Percentiles rank a stretch among this genome's conserved stretches.
These are phyloP conservation scores for Gryllus longicercus DNA, from an alignment of 2,888 invertebrate species.

Conservation along the genomic window DNA sequence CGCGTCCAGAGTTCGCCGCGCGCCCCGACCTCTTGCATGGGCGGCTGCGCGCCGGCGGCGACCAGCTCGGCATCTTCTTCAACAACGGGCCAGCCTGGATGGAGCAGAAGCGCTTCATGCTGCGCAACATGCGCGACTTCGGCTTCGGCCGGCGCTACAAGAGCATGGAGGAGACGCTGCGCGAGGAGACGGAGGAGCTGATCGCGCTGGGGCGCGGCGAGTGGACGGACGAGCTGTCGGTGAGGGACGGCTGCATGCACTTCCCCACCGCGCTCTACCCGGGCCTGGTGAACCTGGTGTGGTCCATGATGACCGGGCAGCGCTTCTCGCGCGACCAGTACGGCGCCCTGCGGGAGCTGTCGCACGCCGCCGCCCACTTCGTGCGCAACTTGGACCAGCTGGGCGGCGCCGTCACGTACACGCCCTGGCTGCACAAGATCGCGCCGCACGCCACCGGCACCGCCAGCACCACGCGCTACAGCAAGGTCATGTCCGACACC, in stretches of 20 bases:
- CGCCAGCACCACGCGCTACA: conserved; percentile 51
- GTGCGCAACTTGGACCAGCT: conserved; percentile 58
- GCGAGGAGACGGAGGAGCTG: conserved; percentile 50
- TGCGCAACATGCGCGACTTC: conserved; percentile 63
- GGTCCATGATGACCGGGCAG: conserved; percentile 55
- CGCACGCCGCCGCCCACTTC: conserved; percentile 51
- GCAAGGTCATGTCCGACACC: conserved; percentile 55
- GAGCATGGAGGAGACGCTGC: conserved; percentile 53
- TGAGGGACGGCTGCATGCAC: conserved; percentile 48
- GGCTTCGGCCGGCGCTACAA: conserved; percentile 64
- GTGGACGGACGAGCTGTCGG: conserved; percentile 40
- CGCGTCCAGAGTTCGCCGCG: conserved; percentile 59
- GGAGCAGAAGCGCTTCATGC: conserved; percentile 62
- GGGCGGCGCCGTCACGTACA: conserved; percentile 55
- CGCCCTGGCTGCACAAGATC: conserved; percentile 61
- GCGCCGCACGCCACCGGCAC: conserved; percentile 58
- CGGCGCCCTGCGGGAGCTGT: conserved; percentile 49
- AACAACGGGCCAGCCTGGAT: conserved; percentile 63
- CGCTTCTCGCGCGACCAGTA: conserved; percentile 55
- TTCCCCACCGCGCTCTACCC: conserved; percentile 57
- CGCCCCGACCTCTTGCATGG: conserved; percentile 55
- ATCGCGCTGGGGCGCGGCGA: conserved; percentile 45
- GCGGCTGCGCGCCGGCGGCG: conserved; percentile 53
- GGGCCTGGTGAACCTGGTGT: conserved; percentile 54
- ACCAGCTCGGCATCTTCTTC: conserved; percentile 56